Percentiles rank a stretch among this genome's conserved stretches.
Conservation (phyloP, 2,888 invertebrate genomes). For the Leucophenga maculata region DNA sequence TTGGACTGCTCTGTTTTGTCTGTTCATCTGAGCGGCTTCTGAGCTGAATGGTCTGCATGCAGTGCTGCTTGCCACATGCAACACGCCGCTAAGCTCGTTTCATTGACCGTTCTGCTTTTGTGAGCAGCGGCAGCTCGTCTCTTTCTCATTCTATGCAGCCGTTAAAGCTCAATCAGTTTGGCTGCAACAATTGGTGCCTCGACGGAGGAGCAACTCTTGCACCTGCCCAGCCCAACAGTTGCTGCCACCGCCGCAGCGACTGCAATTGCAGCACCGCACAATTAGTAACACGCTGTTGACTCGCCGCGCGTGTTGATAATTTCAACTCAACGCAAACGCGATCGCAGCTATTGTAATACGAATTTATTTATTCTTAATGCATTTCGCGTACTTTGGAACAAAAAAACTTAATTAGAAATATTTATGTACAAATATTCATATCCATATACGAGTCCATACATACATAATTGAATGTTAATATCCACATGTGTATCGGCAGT, state of each 20-base stretch:
- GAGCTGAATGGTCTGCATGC: not conserved
- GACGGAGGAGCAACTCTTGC: conserved; percentile 31
- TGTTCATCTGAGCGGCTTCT: not conserved
- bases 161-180: conserved; percentile 26
- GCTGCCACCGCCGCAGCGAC: conserved; percentile 43
- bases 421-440: not conserved
- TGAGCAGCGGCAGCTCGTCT: conserved; percentile 44
- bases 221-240: conserved; percentile 47
- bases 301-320: conserved; percentile 30
- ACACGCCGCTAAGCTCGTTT: conserved; percentile 27
- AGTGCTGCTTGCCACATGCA: conserved; percentile 7
- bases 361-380: conserved; percentile 18
- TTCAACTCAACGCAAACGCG: conserved; percentile 20
- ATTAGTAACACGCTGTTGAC: conserved; percentile 32
- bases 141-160: conserved; percentile 55
- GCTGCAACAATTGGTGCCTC: conserved; percentile 3
- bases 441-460: not conserved
- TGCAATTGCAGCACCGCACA: conserved; percentile 48
- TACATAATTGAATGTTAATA: not conserved
- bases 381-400: not conserved
- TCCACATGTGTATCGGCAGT: not conserved
- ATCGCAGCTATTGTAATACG: conserved; percentile 4
- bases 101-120: conserved; percentile 29
- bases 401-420: conserved; percentile 21
- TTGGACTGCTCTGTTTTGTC: not conserved